A percentile compares a stretch with the other conserved stretches of the same genome.
Conservation (phyloP, 2,113 vertebrate species). For the Atlantisia rogersi region DNA sequence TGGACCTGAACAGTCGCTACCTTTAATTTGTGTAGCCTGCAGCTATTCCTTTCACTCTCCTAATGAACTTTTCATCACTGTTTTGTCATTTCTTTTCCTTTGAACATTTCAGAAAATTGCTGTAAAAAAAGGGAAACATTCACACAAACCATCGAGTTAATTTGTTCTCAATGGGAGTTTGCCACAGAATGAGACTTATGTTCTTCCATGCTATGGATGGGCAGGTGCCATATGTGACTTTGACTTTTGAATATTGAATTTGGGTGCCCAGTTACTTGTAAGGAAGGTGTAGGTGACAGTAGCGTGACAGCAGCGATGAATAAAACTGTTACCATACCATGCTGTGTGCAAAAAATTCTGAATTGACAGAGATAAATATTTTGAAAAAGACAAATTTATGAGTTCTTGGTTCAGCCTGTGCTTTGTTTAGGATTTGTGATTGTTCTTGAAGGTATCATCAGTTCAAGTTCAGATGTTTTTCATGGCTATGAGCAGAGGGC, state of each 20-base stretch:
- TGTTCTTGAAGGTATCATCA: neutral
- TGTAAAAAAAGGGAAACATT: neutral
- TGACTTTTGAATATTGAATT: neutral
- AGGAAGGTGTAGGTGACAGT: neutral
- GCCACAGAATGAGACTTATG: neutral
- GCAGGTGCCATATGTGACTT: neutral
- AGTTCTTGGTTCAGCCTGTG: neutral
- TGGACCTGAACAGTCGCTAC: neutral
- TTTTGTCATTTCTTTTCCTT: neutral
- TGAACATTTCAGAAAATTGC: neutral
- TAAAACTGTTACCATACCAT: fast-evolving
- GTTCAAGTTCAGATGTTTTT: neutral
- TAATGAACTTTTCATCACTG: neutral
- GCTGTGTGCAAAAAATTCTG: neutral
- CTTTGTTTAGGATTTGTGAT: slow-evolving; percentile 13
- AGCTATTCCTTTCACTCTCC: neutral
- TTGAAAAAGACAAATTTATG: neutral
- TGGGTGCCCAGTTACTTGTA: neutral
- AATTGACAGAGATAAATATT: neutral
- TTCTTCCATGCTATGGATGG: neutral
- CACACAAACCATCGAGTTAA: neutral
- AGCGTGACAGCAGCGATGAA: neutral
- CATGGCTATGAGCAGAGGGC: neutral
- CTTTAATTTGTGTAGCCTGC: neutral
- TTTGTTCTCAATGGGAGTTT: neutral